Percentiles rank a stretch among this genome's conserved stretches.
phyloP scores from a whole-genome alignment of 2,797 vertebrate genomes.

The Ptychadena robeensis region DNA sequence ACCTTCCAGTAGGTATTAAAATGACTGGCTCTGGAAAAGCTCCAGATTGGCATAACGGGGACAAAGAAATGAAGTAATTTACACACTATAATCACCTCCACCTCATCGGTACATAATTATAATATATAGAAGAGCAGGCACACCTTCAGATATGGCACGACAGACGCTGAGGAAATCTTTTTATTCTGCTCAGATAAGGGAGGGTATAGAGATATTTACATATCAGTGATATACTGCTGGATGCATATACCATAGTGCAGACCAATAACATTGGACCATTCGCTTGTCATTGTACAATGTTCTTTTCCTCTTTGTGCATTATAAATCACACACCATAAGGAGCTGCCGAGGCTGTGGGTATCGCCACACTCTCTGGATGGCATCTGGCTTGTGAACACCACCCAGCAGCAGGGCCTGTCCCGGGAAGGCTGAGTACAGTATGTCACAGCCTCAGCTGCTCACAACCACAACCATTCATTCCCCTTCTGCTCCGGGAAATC shows the following conservation, averaged over 20 bases:
- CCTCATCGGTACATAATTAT: background rate
- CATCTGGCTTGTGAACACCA: conserved; percentile 59
- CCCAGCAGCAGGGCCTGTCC: conserved; percentile 51
- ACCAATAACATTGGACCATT: background rate
- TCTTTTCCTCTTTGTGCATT: conserved; percentile 3
- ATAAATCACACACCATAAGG: conserved; percentile 58
- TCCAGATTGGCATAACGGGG: background rate
- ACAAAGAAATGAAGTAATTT: background rate
- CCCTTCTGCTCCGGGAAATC: conserved; percentile 33
- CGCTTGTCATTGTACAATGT: background rate
- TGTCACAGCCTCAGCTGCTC: conserved; percentile 57
- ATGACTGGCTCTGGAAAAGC: background rate
- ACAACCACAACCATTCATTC: conserved; percentile 23
- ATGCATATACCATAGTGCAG: background rate
- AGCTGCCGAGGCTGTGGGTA: conserved; percentile 32
- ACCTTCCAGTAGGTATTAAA: background rate
- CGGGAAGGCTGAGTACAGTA: conserved; percentile 37
- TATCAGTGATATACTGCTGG: background rate
- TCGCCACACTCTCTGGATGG: conserved; percentile 44
- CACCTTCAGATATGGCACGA: background rate
- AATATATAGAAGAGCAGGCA: background rate
- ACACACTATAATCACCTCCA: background rate
- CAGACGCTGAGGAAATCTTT: background rate
- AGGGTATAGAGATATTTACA: background rate
- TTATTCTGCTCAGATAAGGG: no score